These are phyloP conservation scores for Cheilosia vulpina DNA, from an alignment of 2,888 invertebrate genomes.

Conservation along the genomic window DNA sequence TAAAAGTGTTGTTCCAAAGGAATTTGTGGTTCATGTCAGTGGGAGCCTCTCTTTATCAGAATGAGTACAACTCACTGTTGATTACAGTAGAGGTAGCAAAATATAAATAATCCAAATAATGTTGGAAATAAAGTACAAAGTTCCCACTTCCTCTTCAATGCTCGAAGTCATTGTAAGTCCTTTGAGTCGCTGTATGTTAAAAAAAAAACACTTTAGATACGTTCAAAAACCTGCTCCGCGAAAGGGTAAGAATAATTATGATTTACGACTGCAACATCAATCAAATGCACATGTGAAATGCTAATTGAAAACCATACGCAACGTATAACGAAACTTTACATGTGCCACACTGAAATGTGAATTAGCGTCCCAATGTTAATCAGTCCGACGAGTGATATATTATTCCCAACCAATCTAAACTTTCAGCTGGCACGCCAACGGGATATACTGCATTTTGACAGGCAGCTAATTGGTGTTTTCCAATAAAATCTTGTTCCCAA, in stretches of 20 bases:
- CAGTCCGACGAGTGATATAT: background rate
- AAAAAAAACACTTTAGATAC: no score
- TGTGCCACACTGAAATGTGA: background rate
- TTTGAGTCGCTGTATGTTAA: no score
- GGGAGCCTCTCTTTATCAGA: no score
- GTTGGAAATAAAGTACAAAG: no score
- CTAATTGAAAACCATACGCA: background rate
- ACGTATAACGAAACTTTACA: background rate
- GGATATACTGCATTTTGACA: background rate
- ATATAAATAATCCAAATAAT: no score
- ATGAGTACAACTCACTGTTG: no score
- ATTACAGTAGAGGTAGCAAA: no score
- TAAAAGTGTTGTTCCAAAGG: no score
- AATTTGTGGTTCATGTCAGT: no score
- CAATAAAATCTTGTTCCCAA: background rate
- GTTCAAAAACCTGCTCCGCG: no score
- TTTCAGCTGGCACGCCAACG: background rate
- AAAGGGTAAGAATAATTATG: background rate
- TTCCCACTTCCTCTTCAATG: no score
- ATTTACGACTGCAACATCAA: background rate
- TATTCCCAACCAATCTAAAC: background rate
- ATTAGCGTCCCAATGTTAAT: background rate
- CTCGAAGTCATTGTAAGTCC: no score
- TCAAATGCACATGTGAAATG: background rate
- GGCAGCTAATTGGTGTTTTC: background rate